Conservation (phyloP, 2,113 vertebrate species). For the Physeter macrocephalus region DNA sequence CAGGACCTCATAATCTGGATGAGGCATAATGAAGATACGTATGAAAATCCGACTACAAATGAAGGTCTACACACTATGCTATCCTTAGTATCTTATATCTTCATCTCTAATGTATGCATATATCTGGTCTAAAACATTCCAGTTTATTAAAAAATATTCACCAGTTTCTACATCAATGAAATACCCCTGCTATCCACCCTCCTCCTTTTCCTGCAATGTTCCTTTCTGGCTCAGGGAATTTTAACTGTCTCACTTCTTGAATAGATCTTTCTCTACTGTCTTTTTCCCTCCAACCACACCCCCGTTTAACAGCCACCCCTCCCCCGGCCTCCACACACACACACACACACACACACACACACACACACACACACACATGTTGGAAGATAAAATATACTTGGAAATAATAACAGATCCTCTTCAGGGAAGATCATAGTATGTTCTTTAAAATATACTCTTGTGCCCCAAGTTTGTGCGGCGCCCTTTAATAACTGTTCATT, state of each 20-base stretch:
- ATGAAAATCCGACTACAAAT: neutral
- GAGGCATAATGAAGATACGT: neutral
- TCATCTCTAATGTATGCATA: neutral
- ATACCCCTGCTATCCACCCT: neutral
- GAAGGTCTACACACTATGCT: neutral
- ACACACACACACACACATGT: neutral
- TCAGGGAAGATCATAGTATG: neutral
- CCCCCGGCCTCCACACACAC: too few relatives aligned
- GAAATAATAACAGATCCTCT: neutral
- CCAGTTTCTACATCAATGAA: neutral
- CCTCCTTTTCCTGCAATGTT: neutral
- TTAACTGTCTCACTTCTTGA: neutral
- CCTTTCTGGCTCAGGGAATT: neutral
- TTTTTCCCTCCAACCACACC: neutral
- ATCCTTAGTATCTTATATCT: neutral
- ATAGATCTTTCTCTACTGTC: neutral
- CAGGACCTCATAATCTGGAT: neutral
- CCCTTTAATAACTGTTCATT: neutral
- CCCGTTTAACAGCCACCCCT: neutral
- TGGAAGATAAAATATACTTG: neutral
- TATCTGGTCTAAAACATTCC: neutral
- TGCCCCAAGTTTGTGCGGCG: neutral
- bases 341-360: too few relatives aligned
- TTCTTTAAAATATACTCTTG: neutral
- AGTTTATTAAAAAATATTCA: neutral